Conservation (phyloP, 2,888 invertebrate genomes). For the Drosophila birchii region DNA sequence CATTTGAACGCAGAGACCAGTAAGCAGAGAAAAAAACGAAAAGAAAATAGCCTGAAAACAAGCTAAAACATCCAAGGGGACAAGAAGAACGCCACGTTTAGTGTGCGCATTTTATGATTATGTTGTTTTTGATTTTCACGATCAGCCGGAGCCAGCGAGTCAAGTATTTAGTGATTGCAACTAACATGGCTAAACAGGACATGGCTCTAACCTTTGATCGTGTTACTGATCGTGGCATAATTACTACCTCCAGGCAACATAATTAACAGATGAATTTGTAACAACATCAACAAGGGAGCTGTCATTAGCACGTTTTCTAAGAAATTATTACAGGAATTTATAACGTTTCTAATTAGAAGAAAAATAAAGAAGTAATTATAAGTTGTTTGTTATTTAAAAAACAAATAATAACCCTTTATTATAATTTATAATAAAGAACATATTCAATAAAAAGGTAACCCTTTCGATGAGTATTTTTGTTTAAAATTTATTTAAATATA, state of each 20-base stretch:
- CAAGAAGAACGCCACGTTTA: conserved; percentile 73
- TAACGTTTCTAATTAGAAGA: background rate
- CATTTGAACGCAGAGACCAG: conserved; percentile 76
- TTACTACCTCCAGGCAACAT: conserved; percentile 78
- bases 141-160: conserved; percentile 61
- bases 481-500: background rate
- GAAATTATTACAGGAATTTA: background rate
- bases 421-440: background rate
- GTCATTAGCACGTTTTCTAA: background rate
- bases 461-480: background rate
- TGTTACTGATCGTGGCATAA: conserved; percentile 79
- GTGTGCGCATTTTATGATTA: conserved; percentile 80
- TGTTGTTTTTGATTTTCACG: conserved; percentile 80
- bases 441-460: background rate
- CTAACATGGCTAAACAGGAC: conserved; percentile 51
- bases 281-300: background rate
- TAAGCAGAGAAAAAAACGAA: conserved; percentile 54
- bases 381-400: background rate
- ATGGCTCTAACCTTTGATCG: conserved; percentile 74
- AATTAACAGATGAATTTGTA: conserved; percentile 83
- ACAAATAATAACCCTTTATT: background rate
- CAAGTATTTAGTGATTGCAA: conserved; percentile 74
- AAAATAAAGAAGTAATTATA: background rate
- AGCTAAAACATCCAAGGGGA: conserved; percentile 51
- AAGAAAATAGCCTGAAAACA: conserved; percentile 37